These are phyloP conservation scores for Petrocephalus microphthalmus DNA, from an alignment of 2,113 vertebrate genomes.

Conservation along the genomic window DNA sequence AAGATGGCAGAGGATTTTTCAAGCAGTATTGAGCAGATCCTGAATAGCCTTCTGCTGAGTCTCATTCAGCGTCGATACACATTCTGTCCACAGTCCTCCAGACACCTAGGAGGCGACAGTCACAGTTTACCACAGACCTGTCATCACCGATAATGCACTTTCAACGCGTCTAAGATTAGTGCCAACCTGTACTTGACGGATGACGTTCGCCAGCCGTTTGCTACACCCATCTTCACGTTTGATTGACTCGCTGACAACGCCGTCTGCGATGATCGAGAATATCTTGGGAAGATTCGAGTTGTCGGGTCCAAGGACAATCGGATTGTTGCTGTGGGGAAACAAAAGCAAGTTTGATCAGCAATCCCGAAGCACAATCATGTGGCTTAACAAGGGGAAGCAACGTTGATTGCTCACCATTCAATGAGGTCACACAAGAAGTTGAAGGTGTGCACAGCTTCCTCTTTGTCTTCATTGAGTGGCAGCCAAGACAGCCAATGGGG, in stretches of 20 bases:
- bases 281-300: conserved; percentile 94
- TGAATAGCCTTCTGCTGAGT: conserved; percentile 92
- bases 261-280: conserved; percentile 91
- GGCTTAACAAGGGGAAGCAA: neutral
- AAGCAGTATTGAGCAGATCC: conserved; percentile 89
- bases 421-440: conserved; percentile 94
- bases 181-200: conserved; percentile 91
- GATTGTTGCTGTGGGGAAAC: conserved; percentile 76
- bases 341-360: neutral
- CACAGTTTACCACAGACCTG: neutral
- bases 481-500: conserved; percentile 98
- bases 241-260: conserved; percentile 84
- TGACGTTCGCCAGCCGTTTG: conserved; percentile 87
- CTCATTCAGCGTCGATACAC: conserved; percentile 84
- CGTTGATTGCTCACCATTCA: conserved; percentile 70
- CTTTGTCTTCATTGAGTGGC: conserved; percentile 94
- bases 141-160: neutral
- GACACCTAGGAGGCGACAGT: conserved; percentile 67
- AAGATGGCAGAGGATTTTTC: conserved; percentile 61
- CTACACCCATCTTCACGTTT: conserved; percentile 89
- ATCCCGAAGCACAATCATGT: neutral
- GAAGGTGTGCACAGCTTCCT: conserved; percentile 93
- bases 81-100: conserved; percentile 88
- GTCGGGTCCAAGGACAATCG: conserved; percentile 87
- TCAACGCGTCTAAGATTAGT: neutral